phyloP scores from a whole-genome alignment of 2,113 vertebrate species.

The Salvelinus namaycush region DNA sequence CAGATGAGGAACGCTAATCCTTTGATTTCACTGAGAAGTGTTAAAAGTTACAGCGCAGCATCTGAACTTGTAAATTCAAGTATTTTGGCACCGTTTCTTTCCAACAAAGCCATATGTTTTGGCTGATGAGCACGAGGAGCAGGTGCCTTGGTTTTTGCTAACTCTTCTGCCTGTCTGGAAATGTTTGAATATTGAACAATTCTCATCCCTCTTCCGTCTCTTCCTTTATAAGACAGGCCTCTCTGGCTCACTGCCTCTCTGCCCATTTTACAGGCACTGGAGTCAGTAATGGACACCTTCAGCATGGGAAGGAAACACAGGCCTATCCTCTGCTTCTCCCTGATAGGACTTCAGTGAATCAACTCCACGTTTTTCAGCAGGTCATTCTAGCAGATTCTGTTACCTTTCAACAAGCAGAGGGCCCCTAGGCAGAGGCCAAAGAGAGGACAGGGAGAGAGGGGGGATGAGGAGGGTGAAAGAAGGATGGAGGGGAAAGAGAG shows the following conservation, averaged over 20 bases:
- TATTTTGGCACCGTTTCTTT: slow-evolving; percentile 54
- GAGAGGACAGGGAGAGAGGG: slow-evolving; percentile 53
- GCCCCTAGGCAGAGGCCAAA: slow-evolving; percentile 63
- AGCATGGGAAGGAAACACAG: slow-evolving; percentile 42
- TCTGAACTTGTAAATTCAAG: background rate
- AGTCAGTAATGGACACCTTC: slow-evolving; percentile 60
- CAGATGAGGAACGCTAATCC: slow-evolving; percentile 39
- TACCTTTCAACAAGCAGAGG: slow-evolving; percentile 71
- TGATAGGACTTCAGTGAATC: slow-evolving; percentile 68
- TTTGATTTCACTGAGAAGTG: slow-evolving; percentile 63
- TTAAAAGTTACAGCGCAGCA: slow-evolving; percentile 58
- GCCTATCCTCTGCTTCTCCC: slow-evolving; percentile 57
- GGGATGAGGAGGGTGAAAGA: slow-evolving; percentile 13
- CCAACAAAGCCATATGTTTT: slow-evolving; percentile 68
- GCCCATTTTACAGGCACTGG: slow-evolving; percentile 29
- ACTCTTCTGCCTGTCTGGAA: slow-evolving; percentile 41
- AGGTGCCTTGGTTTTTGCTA: slow-evolving; percentile 66
- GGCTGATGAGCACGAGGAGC: slow-evolving; percentile 56
- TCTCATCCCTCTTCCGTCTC: slow-evolving; percentile 31
- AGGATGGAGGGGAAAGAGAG: slow-evolving; percentile 19
- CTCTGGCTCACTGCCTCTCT: slow-evolving; percentile 30
- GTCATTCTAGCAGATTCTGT: slow-evolving; percentile 72
- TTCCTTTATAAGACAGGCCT: slow-evolving; percentile 47
- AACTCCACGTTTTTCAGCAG: slow-evolving; percentile 61
- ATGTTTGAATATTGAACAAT: slow-evolving; percentile 41